Evolutionary conservation across 2,797 vertebrate genomes (phyloP), one percentile per base, ranked within the genome.

Genomic region (Poeciliopsis paucimaculata): DNA sequence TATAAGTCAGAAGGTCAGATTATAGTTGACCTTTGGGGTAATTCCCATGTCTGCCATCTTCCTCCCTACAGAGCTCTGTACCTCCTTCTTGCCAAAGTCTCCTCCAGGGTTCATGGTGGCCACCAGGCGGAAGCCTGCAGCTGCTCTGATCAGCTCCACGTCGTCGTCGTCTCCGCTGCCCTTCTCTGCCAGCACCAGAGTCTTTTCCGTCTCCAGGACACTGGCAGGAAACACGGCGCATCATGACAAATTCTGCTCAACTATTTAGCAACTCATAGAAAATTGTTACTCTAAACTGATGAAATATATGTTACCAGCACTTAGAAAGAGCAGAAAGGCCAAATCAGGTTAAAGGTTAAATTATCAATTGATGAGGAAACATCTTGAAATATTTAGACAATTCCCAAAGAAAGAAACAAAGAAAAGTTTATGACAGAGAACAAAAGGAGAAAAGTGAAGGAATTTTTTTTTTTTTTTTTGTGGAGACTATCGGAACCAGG

Each of bases 41-140:
- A 39, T 47, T 51, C 31, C 60, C 49, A n/a, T 46, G 28, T 41
- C 28, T 68, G 5, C 15, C 49, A 12, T 43, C 57, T 43, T 8
- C 31, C 12, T 39, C 60, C 5, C 2, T 53, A 66, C 18, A 66
- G 34, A 15, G 16, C 6, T 51, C 45, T 18, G 26, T 11, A 99
- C 98, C 97, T 99, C 98, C 87, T 99, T 99, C 91, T 99, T 99
- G 49, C 98, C 98, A 86, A 98, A 99, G 92, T 99, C 98, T 23
- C 98, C 98, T 60, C 98, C 98, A 9, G 98, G 98, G 82, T 99
- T 99, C 98, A 99, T 99, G 83, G 98, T 99, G 0, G 98, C 97
- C 60, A 99, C 95, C 85, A 99, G 95, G 45, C 96, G 95, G 82
- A 99, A 99, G 64, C 94, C 93, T 46, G 93, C 86, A 39, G 95